Base-by-base conservation (phyloP, 2,797 vertebrate genomes). In the Dipus sagitta region DNA sequence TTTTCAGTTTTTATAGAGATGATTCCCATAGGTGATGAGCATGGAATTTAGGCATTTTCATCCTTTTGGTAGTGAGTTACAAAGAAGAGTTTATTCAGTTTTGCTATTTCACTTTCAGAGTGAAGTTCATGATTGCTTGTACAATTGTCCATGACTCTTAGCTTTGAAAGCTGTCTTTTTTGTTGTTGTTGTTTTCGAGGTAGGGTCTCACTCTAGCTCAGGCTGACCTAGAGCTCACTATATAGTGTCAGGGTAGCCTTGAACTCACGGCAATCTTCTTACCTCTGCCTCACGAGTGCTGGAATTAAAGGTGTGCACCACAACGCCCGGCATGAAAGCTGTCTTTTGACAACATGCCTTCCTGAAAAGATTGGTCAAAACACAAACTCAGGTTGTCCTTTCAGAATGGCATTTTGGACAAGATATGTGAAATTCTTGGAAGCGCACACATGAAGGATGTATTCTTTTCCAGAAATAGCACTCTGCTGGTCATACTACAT, bases 61-160 rank as follows among this genome's bases (percentile, higher is more conserved):
- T 90, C n/a, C 60, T 85, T 92, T 94, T 60, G 75, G 3, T 14
- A 90, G 76, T 92, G 30, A 32, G 58, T 90, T 80, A 72, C 79
- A 94, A 90, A 64, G 68, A 87, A 95, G 82, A 74, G 34, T 67
- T 23, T 87, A 71, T 34, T 92, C 42, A 71, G 32, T 68, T 88
- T 68, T 32, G 58, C 9, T 70, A n/a, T 26, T 52, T 65, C 11
- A n/a, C 21, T 54, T 95, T 86, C 58, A 94, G 74, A 52, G 17
- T 58, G 24, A 93, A 52, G 2, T 47, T 54, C 26, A 91, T 64
- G 89, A 84, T 87, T 91, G 34, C n/a, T 86, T 88, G 24, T 32
- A n/a, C 15, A 47, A 15, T 6, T 83, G 28, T 90, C 92, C 13
- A 21, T 17, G 26, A 64, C 58, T 72, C 52, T 85, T 24, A 14